phyloP scores from a whole-genome alignment of 2,797 vertebrate genomes.

The Bucorvus abyssinicus region DNA sequence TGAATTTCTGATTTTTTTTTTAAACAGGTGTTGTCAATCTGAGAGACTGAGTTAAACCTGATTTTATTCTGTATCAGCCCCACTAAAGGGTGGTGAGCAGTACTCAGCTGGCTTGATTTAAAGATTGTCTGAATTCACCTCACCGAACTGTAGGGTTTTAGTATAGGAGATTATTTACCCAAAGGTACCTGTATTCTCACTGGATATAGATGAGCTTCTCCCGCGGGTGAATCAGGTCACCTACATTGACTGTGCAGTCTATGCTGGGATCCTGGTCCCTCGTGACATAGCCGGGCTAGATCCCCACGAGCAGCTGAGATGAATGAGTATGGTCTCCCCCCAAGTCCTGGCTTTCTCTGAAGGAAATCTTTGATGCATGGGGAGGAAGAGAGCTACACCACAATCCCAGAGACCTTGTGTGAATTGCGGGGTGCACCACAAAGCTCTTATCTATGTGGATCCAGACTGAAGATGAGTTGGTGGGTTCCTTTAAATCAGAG shows the following conservation, averaged over 20 bases:
- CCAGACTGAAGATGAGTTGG: neutral
- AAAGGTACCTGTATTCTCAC: neutral
- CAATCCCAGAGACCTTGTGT: neutral
- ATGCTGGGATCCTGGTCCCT: rapidly evolving
- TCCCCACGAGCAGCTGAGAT: neutral
- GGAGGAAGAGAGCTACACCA: neutral
- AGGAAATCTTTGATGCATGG: neutral
- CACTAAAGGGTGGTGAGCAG: neutral
- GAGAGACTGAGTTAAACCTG: neutral
- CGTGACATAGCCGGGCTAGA: neutral
- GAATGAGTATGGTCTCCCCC: neutral
- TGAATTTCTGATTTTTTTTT: neutral
- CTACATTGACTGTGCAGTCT: rapidly evolving
- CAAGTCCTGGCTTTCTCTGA: neutral
- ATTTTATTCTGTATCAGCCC: neutral
- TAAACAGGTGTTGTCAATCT: neutral
- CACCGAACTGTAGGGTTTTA: neutral
- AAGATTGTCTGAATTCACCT: neutral
- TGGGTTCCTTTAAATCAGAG: neutral
- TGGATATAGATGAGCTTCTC: neutral
- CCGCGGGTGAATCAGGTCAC: neutral
- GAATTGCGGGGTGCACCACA: neutral
- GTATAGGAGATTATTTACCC: neutral
- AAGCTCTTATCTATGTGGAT: neutral
- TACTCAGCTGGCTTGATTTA: neutral